phyloP scores from a whole-genome alignment of 2,797 vertebrate species.

The Uromys caudimaculatus region DNA sequence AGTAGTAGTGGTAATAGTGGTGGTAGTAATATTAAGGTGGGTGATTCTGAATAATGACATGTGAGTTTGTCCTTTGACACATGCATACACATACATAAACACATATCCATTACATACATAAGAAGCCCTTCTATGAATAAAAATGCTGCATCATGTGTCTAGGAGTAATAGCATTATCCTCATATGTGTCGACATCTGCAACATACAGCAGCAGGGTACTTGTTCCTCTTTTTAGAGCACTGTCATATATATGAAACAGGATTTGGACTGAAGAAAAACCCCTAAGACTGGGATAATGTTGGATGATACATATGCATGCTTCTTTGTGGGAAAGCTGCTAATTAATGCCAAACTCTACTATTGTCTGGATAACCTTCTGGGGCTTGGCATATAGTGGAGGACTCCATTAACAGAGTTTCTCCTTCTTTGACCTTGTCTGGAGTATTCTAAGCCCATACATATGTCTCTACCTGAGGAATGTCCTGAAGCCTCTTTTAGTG shows the following conservation, averaged over 20 bases:
- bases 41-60: not conserved
- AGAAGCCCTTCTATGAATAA: not conserved
- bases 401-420: too few relatives aligned
- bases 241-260: rapidly evolving
- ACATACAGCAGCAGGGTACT: rapidly evolving
- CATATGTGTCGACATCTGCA: not conserved
- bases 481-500: too few relatives aligned
- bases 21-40: not conserved
- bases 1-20: too few relatives aligned
- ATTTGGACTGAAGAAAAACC: not conserved
- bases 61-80: not conserved
- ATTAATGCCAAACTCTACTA: too few relatives aligned
- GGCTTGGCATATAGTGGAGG: too few relatives aligned
- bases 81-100: not conserved
- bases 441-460: too few relatives aligned
- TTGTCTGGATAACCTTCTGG: too few relatives aligned
- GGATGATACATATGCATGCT: not conserved
- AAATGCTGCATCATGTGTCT: not conserved
- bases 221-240: rapidly evolving
- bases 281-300: rapidly evolving
- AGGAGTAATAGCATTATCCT: not conserved
- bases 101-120: not conserved
- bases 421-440: too few relatives aligned
- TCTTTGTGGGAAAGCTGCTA: too few relatives aligned
- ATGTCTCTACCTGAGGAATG: too few relatives aligned